Conservation (phyloP, 30 jellyfish, hydroid and myxozoan genomes). For the Euphysa ruthae region DNA sequence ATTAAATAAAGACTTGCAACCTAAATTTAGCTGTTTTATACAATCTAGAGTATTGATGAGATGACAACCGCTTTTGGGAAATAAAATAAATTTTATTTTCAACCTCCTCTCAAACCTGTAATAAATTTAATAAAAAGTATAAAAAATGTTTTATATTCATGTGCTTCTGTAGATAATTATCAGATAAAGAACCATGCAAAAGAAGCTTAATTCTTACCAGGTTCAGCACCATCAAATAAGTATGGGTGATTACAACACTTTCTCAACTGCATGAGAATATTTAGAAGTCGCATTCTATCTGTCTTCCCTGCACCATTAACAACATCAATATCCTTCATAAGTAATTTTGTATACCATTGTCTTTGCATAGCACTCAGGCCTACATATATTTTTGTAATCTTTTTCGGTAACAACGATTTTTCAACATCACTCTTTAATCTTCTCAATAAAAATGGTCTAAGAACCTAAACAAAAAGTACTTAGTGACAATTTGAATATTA, state of each 20-base stretch:
- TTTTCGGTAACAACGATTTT: slow-evolving; percentile 83
- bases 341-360: slow-evolving; percentile 86
- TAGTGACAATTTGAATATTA: no score
- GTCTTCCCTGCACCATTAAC: slow-evolving; percentile 97
- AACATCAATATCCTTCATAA: slow-evolving; percentile 96
- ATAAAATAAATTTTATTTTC: no score
- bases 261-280: slow-evolving; percentile 97
- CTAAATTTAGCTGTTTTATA: no score
- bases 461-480: slow-evolving; percentile 35
- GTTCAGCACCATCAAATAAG: slow-evolving; percentile 97
- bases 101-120: no score
- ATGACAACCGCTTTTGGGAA: no score
- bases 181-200: no score
- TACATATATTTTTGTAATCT: slow-evolving; percentile 67
- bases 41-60: no score
- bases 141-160: no score
- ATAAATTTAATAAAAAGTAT: no score
- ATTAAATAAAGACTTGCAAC: no score
- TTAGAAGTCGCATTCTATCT: slow-evolving; percentile 80
- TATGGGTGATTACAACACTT: slow-evolving; percentile 99
- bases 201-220: no score
- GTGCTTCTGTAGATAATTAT: no score
- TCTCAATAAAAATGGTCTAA: slow-evolving; percentile 90
- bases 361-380: slow-evolving; percentile 99
- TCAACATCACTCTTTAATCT: slow-evolving; percentile 97